Evolutionary conservation across 2,113 vertebrate species (phyloP).

Genomic region (Ceratotherium simum): DNA sequence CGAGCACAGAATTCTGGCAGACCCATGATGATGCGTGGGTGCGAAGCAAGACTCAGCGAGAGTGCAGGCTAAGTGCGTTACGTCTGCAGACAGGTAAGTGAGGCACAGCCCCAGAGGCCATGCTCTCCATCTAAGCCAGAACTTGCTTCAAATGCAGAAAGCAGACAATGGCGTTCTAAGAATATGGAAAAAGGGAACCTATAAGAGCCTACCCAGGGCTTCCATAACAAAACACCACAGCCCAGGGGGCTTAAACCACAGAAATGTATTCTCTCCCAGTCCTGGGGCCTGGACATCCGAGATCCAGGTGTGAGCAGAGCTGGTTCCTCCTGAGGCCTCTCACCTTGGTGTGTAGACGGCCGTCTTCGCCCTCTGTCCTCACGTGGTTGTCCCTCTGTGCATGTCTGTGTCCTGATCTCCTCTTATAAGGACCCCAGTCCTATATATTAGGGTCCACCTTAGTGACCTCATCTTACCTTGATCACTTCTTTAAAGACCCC

Average conservation of each 20-base stretch:
- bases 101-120: accelerated
- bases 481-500: background rate
- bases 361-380: too few relatives aligned
- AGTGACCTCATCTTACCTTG: background rate
- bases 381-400: background rate
- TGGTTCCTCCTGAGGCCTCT: background rate
- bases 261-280: too few relatives aligned
- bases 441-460: background rate
- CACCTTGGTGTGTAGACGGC: too few relatives aligned
- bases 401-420: background rate
- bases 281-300: too few relatives aligned
- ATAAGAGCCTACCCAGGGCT: background rate
- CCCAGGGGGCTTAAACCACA: accelerated
- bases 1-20: background rate
- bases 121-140: background rate
- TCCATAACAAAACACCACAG: background rate
- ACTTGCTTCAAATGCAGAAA: background rate
- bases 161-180: background rate
- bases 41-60: background rate
- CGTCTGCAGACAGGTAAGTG: accelerated
- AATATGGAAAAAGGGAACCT: too few relatives aligned
- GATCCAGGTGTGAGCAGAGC: background rate
- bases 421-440: background rate
- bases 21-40: accelerated
- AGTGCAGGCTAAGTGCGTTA: accelerated